A percentile compares a stretch with the other conserved stretches of the same genome.
These are phyloP conservation scores for Passer domesticus DNA, from an alignment of 2,113 vertebrate species.

Conservation along the genomic window DNA sequence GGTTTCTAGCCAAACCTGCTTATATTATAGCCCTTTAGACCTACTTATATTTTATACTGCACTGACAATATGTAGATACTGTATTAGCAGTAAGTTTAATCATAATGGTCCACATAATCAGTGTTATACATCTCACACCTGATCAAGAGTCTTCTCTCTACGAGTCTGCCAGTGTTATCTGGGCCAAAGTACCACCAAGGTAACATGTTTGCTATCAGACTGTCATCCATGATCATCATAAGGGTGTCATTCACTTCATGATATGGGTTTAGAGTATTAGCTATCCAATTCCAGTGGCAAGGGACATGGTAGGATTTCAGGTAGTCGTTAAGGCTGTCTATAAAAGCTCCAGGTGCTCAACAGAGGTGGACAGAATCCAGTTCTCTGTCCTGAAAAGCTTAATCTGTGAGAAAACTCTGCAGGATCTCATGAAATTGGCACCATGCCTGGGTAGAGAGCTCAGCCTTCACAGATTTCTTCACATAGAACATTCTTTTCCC, in stretches of 20 bases:
- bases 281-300: slow-evolving; percentile 89
- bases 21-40: neutral
- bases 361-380: slow-evolving; percentile 89
- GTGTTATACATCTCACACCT: neutral
- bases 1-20: neutral
- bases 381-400: slow-evolving; percentile 77
- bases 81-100: neutral
- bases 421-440: slow-evolving; percentile 91
- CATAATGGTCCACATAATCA: neutral
- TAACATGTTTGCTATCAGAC: slow-evolving; percentile 86
- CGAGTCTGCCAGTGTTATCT: neutral
- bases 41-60: neutral
- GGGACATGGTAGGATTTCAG: slow-evolving; percentile 78
- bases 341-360: slow-evolving; percentile 91
- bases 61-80: neutral
- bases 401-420: slow-evolving; percentile 73
- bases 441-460: slow-evolving; percentile 95
- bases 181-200: slow-evolving; percentile 74
- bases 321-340: slow-evolving; percentile 89
- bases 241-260: slow-evolving; percentile 86
- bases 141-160: neutral
- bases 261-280: slow-evolving; percentile 90
- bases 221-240: slow-evolving; percentile 85
- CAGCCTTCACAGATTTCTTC: slow-evolving; percentile 80
- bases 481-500: slow-evolving; percentile 83